Conservation (phyloP, 1,140 invertebrate species). For the Muscidifurax raptorellus region DNA sequence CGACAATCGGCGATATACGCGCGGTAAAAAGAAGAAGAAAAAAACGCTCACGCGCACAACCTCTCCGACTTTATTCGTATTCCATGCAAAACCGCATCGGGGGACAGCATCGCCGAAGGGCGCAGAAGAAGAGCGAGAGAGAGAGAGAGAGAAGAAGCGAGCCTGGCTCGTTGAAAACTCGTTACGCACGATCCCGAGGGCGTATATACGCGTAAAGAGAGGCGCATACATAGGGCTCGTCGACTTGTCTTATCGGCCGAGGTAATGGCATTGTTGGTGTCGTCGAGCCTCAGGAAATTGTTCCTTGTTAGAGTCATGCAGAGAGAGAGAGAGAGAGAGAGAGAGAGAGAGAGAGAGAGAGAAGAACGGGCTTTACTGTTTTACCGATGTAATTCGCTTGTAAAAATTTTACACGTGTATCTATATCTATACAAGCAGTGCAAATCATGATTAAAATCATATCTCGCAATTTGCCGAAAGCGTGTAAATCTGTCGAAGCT, state of each 20-base stretch:
- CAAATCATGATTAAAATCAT: conserved; percentile 6
- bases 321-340: no score
- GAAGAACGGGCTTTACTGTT: no score
- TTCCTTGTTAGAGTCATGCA: not conserved
- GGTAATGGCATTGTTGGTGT: not conserved
- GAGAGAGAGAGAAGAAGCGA: not conserved
- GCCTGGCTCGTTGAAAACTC: conserved; percentile 53
- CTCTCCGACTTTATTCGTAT: conserved; percentile 32
- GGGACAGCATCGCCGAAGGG: not conserved
- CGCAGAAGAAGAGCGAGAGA: not conserved
- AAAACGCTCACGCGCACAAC: not conserved
- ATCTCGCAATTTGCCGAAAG: not conserved
- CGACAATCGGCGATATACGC: not conserved
- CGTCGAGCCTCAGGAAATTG: not conserved
- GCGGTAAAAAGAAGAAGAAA: not conserved
- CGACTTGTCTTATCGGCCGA: not conserved
- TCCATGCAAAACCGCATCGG: conserved; percentile 22
- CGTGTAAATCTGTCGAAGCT: conserved; percentile 3
- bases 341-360: no score
- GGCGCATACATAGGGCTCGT: not conserved
- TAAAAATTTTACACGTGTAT: no score
- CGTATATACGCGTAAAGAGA: not conserved
- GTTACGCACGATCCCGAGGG: conserved; percentile 54
- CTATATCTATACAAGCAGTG: no score
- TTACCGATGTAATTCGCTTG: no score